Evolutionary conservation across 1,140 invertebrate species (phyloP), one percentile per base, ranked within the genome.

Genomic region (Drosophila baimaii): DNA sequence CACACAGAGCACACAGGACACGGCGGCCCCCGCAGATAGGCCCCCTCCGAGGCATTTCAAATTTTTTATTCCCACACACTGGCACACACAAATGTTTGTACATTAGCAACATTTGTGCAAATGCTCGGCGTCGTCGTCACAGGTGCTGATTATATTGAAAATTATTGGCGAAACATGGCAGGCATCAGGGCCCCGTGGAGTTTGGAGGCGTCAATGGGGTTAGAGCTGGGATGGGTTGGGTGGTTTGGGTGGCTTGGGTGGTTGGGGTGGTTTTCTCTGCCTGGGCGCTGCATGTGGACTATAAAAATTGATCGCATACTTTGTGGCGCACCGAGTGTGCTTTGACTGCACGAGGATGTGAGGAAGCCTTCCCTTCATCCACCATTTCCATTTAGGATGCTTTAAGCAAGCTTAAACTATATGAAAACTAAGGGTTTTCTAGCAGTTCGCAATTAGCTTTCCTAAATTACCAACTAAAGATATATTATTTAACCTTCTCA

Each of bases 81-180:
- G 68, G 58, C 75, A 63, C 76, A 63, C 76, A 79, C 64, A 88
- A 88, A 88, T 82, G 79, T 82, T 88, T 82, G 66, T 88, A 88
- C 84, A 88, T 88, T 88, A 88, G 84, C 72, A 88, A 72, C 83
- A 88, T 88, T 88, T 86, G 82, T 77, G 81, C 65, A 62, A 79
- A 70, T 73, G 63, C 49, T 51, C 65, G 35, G 55, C 41, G 37
- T 49, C 73, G 37, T 49, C 73, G 79, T 80, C 83, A 73, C 83
- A 88, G 79, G 79, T 88, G 83, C 77, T 88, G 84, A 88, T 88
- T 88, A 83, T 88, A 83, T 88, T 88, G 83, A 80, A 88, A 88
- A 88, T 88, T 88, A 88, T 88, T 88, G 69, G 77, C 69, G 77
- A 88, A 82, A 73, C 82, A 86, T 86, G 85, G 82, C 82, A 82